Percentiles rank a stretch among this genome's conserved stretches.
Evolutionary conservation across 2,113 vertebrate species (phyloP).

Genomic region (Balaeniceps rex): DNA sequence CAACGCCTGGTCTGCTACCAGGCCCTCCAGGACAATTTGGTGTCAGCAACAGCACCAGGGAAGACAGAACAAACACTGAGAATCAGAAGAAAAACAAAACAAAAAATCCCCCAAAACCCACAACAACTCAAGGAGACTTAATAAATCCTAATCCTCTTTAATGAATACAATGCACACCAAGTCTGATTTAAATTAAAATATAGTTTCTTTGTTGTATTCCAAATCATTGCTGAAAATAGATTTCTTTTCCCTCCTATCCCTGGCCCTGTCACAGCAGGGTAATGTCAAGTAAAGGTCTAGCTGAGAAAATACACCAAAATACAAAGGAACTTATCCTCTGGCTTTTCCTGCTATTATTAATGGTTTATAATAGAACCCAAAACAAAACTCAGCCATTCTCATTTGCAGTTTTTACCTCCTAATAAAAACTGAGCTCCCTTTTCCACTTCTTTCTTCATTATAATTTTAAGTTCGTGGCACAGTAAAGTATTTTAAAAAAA

Average conservation of each 20-base stretch:
- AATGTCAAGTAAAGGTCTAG: conserved; percentile 59
- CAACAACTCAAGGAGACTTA: neutral
- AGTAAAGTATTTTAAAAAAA: neutral
- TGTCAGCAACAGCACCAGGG: neutral
- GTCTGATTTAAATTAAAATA: conserved; percentile 41
- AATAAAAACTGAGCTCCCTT: neutral
- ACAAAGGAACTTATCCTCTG: conserved; percentile 59
- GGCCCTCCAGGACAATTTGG: neutral
- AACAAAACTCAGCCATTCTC: conserved; percentile 12
- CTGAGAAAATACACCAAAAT: conserved; percentile 49
- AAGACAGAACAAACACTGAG: neutral
- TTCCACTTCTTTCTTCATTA: neutral
- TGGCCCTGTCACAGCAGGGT: conserved; percentile 35
- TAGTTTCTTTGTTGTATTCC: neutral
- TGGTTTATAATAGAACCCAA: conserved; percentile 42
- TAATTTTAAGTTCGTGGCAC: neutral
- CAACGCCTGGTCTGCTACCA: neutral
- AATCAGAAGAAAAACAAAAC: neutral
- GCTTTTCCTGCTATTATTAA: conserved; percentile 62
- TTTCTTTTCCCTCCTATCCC: neutral
- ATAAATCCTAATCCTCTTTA: conserved; percentile 31
- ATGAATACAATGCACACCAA: conserved; percentile 12
- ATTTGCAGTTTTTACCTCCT: neutral
- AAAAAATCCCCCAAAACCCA: neutral
- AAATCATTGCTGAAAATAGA: conserved; percentile 44